These are phyloP conservation scores for Aptenodytes patagonicus DNA, from an alignment of 2,113 vertebrate species.

Conservation along the genomic window DNA sequence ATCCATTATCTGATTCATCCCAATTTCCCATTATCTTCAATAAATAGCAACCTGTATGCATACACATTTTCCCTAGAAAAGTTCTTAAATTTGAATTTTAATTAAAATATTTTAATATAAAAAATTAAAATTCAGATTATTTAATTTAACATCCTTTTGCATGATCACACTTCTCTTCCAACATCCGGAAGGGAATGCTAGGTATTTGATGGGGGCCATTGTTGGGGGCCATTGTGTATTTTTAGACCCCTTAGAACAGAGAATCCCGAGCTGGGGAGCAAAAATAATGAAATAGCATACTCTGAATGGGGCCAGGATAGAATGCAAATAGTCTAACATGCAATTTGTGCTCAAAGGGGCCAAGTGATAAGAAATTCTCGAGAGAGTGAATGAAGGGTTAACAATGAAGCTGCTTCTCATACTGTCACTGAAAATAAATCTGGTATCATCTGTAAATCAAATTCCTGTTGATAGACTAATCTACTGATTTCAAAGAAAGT, in stretches of 20 bases:
- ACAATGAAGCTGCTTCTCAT: not conserved
- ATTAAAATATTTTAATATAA: not conserved
- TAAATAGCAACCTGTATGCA: not conserved
- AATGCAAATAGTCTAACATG: not conserved
- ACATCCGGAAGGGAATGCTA: not conserved
- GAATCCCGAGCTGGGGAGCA: not conserved
- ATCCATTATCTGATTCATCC: not conserved
- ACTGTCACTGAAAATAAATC: not conserved
- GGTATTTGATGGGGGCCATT: not conserved
- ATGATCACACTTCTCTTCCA: not conserved
- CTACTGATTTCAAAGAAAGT: not conserved
- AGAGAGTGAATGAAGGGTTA: not conserved
- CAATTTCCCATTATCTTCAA: not conserved
- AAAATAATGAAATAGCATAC: not conserved
- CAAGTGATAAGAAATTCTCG: not conserved
- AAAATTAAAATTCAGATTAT: not conserved
- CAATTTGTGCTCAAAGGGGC: not conserved
- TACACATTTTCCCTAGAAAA: not conserved
- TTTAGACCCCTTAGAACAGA: not conserved
- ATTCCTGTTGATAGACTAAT: not conserved
- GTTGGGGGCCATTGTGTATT: accelerated
- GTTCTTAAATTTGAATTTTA: not conserved
- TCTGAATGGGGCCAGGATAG: not conserved
- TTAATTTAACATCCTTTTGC: not conserved
- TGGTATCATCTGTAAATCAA: not conserved